Base-by-base conservation (phyloP, 1,140 invertebrate genomes). In the Manduca sexta region DNA sequence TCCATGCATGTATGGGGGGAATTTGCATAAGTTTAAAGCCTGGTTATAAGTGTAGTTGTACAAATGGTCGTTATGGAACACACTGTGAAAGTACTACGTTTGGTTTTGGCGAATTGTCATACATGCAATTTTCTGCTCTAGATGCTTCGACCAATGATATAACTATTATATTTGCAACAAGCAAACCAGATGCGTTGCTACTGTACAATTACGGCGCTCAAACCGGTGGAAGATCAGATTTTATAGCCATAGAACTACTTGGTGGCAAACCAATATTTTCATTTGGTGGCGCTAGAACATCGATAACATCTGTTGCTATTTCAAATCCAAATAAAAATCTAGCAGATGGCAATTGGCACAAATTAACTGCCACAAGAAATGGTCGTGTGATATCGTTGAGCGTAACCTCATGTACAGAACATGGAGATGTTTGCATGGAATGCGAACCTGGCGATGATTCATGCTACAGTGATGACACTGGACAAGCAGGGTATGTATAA, bases 111-210 rank as follows among this genome's bases (percentile, higher is more conserved):
- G 94, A 95, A 61, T 86, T 96, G 0, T 98, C 96, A 0, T 98
- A 91, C 74, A 95, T 97, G 92, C 89, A 92, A 10, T 98, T 97
- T 77, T 91, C 93, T 2, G 86, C 94, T 0, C 68, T 98, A 34
- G 94, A 97, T 67, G 90, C 93, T 1, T 93, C 92, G 39, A 96
- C 94, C 1, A 97, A 97, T 73, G 95, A 97, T 60, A 95, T 97
- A 42, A 93, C 95, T 0, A 91, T 98, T 17, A 92, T 94, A 14
- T 97, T 98, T 78, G 93, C 96, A 8, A 98, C 96, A 0, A 95
- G 93, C 0, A 96, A 96, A 76, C 89, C 90, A 0, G 91, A 97
- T 74, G 92, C 95, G 1, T 85, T 98, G 4, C 78, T 98, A 0
- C 86, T 97, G 0, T 98, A 98, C 80, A 98, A 97, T 61, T 97